Evolutionary conservation across 2,113 vertebrate genomes (phyloP).

Genomic region (Litocranius walleri): DNA sequence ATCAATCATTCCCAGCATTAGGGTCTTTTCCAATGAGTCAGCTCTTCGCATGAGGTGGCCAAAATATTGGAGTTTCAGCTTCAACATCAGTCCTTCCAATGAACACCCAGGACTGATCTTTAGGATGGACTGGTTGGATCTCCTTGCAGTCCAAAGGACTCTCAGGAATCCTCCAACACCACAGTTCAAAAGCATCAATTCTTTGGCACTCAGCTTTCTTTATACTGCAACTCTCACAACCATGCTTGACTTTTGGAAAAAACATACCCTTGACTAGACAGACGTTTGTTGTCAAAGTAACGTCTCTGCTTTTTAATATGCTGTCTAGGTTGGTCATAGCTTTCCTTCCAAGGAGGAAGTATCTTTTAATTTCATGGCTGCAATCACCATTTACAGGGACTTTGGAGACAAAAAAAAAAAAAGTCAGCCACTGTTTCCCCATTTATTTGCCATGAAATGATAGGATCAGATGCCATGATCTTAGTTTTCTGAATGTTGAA

Average conservation of each 20-base stretch:
- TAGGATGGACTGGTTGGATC: not conserved
- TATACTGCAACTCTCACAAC: not conserved
- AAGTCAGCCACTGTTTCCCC: not conserved
- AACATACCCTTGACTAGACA: not conserved
- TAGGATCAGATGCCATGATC: not conserved
- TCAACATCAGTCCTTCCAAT: not conserved
- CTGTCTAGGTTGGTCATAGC: not conserved
- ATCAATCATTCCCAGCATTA: not conserved
- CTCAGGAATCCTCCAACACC: not conserved
- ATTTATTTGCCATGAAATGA: not conserved
- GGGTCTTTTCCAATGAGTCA: not conserved
- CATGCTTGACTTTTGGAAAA: not conserved
- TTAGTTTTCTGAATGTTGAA: not conserved
- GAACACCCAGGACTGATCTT: not conserved
- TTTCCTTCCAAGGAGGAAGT: not conserved
- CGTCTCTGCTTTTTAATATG: not conserved
- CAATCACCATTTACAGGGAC: not conserved
- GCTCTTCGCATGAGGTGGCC: not conserved
- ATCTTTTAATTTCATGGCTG: not conserved
- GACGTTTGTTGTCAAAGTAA: not conserved
- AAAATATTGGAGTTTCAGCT: not conserved
- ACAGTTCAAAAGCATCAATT: not conserved
- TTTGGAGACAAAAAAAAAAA: not conserved
- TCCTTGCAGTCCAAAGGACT: not conserved
- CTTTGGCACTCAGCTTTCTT: rapidly evolving